Conservation (phyloP, 2,888 invertebrate species). For the Xanthia togata region DNA sequence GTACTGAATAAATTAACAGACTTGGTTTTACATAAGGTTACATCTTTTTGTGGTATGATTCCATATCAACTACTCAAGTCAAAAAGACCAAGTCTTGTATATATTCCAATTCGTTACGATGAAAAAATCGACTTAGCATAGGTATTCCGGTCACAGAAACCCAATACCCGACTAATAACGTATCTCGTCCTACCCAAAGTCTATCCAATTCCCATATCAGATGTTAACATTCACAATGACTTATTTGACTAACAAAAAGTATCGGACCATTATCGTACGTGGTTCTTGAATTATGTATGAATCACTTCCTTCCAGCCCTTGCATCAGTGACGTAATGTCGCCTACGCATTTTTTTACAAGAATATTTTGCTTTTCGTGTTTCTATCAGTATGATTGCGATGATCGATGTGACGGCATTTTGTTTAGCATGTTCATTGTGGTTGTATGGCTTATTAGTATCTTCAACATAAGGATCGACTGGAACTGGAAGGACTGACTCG, state of each 20-base stretch:
- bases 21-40: no score
- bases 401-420: constrained; percentile 16
- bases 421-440: neutral
- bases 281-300: constrained; percentile 85
- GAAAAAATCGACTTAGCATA: constrained; percentile 18
- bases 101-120: neutral
- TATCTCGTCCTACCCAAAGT: constrained; percentile 34
- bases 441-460: neutral
- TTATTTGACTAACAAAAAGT: constrained; percentile 89
- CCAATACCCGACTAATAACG: constrained; percentile 39
- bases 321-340: constrained; percentile 67
- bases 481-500: no score
- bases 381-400: constrained; percentile 12
- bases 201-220: constrained; percentile 72
- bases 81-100: neutral
- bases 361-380: constrained; percentile 42
- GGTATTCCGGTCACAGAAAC: constrained; percentile 27
- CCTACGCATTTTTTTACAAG: constrained; percentile 66
- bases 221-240: constrained; percentile 82
- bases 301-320: constrained; percentile 79
- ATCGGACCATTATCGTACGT: constrained; percentile 83
- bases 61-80: neutral
- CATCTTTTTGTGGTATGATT: no score
- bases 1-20: no score
- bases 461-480: neutral